These are phyloP conservation scores for Psettodes erumei DNA, from an alignment of 2,113 vertebrate species.

Conservation along the genomic window DNA sequence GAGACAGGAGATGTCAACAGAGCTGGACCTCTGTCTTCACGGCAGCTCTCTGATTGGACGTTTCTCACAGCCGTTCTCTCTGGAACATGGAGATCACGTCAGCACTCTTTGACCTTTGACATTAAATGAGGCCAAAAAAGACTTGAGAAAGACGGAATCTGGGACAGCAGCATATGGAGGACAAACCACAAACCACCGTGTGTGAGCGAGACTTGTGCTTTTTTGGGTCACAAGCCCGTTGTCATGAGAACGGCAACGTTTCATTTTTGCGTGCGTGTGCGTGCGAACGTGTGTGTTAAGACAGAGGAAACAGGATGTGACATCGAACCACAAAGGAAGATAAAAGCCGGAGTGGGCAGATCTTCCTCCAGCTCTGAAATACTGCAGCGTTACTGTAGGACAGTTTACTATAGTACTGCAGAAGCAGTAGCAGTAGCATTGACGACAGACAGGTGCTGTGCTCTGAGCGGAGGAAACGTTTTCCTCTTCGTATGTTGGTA, in stretches of 20 bases:
- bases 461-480: too few relatives aligned
- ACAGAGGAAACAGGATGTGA: slow-evolving; percentile 30
- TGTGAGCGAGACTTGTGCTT: not conserved
- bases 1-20: not conserved
- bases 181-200: not conserved
- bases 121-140: not conserved
- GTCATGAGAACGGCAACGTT: not conserved
- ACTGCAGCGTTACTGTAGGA: too few relatives aligned
- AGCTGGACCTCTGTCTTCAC: not conserved
- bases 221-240: not conserved
- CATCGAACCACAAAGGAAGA: slow-evolving; percentile 22
- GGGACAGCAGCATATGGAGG: not conserved
- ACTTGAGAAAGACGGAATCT: too few relatives aligned
- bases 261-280: not conserved
- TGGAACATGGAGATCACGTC: not conserved
- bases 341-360: not conserved
- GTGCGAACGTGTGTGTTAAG: not conserved
- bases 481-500: too few relatives aligned
- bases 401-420: too few relatives aligned
- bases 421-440: too few relatives aligned
- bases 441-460: too few relatives aligned
- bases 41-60: not conserved
- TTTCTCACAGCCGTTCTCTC: not conserved
- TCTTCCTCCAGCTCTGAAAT: not conserved
- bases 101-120: not conserved